phyloP scores from a whole-genome alignment of 2,113 vertebrate species.

The Ictidomys tridecemlineatus region DNA sequence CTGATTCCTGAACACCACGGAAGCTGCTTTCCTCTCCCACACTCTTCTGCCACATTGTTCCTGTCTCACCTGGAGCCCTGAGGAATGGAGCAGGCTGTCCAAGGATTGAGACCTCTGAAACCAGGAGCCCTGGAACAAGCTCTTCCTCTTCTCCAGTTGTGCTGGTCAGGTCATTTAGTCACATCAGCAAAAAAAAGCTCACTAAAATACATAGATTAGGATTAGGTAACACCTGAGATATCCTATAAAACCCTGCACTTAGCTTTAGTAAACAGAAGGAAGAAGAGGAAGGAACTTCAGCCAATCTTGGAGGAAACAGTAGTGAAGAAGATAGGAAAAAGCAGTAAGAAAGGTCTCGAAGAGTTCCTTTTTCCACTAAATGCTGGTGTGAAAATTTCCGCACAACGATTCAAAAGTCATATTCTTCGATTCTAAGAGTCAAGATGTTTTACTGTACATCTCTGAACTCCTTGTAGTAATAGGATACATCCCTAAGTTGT shows the following conservation, averaged over 20 bases:
- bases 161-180: no score
- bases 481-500: not conserved
- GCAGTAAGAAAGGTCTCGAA: not conserved
- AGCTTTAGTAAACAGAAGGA: not conserved
- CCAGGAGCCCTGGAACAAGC: no score
- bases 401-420: not conserved
- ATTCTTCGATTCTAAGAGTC: slow-evolving; percentile 2
- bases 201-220: not conserved
- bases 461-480: not conserved
- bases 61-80: no score
- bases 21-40: no score
- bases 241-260: not conserved
- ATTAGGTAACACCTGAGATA: not conserved
- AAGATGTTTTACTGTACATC: not conserved
- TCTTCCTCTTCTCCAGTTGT: no score
- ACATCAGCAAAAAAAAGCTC: no score
- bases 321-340: not conserved
- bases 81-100: no score
- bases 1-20: no score
- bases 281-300: not conserved
- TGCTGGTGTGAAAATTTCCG: not conserved
- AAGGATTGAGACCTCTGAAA: no score
- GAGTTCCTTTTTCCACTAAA: not conserved
- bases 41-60: no score
- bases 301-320: not conserved